Conservation (phyloP, 1,140 invertebrate genomes). For the Drosophila punjabiensis region DNA sequence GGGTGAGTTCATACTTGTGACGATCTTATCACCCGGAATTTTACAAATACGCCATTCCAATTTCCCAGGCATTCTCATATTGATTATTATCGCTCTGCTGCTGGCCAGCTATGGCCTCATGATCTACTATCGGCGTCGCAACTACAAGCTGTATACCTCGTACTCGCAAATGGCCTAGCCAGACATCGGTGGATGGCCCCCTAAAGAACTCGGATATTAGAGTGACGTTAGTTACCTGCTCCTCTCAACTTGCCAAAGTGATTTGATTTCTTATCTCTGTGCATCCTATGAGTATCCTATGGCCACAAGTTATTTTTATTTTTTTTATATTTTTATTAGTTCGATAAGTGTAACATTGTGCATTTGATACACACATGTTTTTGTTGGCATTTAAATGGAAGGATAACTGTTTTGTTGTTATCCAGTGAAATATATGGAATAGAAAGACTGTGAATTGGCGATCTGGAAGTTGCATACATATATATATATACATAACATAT, state of each 20-base stretch:
- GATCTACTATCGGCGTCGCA: slow-evolving; percentile 78
- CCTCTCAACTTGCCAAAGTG: slow-evolving; percentile 23
- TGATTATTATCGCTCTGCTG: slow-evolving; percentile 64
- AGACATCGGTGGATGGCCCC: slow-evolving; percentile 13
- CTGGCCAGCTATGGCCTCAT: slow-evolving; percentile 70
- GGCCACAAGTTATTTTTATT: slow-evolving; percentile 8
- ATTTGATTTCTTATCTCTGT: slow-evolving; percentile 8
- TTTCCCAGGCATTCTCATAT: slow-evolving; percentile 68
- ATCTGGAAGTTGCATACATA: slow-evolving; percentile 70
- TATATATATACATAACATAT: slow-evolving; percentile 50
- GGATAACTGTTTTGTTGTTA: slow-evolving; percentile 44
- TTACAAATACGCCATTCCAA: background rate
- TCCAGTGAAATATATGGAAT: slow-evolving; percentile 57
- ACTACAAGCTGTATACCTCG: slow-evolving; percentile 66
- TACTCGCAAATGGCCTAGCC: slow-evolving; percentile 78
- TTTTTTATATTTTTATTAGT: slow-evolving; percentile 15
- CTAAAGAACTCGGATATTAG: slow-evolving; percentile 8
- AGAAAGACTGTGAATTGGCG: slow-evolving; percentile 73
- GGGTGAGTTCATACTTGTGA: slow-evolving; percentile 49
- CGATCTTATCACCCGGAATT: background rate
- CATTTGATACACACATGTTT: slow-evolving; percentile 31
- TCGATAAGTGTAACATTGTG: slow-evolving; percentile 21
- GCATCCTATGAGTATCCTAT: slow-evolving; percentile 4
- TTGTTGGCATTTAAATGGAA: slow-evolving; percentile 42
- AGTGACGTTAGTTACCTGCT: background rate